Percentiles rank a stretch among this genome's conserved stretches.
Evolutionary conservation across 2,888 invertebrate genomes (phyloP).

Genomic region (Helobdella robusta): DNA sequence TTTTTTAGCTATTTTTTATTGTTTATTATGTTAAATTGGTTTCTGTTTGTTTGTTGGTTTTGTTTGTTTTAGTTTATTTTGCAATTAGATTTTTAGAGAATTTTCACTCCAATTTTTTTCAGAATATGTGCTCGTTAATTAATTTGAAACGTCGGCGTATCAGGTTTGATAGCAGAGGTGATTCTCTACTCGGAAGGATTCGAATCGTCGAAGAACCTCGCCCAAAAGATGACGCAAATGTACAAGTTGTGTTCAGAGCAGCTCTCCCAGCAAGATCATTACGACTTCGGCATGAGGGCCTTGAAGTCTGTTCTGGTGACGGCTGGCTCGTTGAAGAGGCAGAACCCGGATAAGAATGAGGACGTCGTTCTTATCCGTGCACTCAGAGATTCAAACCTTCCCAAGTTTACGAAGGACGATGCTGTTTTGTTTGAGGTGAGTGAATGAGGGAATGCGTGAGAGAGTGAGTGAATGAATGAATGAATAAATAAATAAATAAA

Average conservation of each 20-base stretch:
- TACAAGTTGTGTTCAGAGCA: conserved; percentile 83
- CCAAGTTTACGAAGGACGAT: conserved; percentile 78
- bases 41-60: no score
- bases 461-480: no score
- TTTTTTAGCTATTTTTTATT: neutral
- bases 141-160: no score
- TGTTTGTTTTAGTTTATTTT: neutral
- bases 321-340: conserved; percentile 78
- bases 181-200: conserved; percentile 87
- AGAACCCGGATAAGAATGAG: conserved; percentile 72
- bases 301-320: conserved; percentile 67
- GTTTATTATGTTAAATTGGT: neutral
- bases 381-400: conserved; percentile 75
- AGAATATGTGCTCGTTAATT: neutral
- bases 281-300: conserved; percentile 71
- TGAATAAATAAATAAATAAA: no score
- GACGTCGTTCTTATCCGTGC: conserved; percentile 69
- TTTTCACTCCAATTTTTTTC: neutral
- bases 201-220: conserved; percentile 73
- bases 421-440: conserved; percentile 65
- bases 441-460: no score
- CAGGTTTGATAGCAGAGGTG: conserved; percentile 65
- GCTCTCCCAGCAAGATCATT: conserved; percentile 78
- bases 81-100: neutral
- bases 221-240: conserved; percentile 84